A percentile compares a stretch with the other conserved stretches of the same genome.
phyloP scores from a whole-genome alignment of 2,888 invertebrate genomes.

The Neocrepidodera transversa region DNA sequence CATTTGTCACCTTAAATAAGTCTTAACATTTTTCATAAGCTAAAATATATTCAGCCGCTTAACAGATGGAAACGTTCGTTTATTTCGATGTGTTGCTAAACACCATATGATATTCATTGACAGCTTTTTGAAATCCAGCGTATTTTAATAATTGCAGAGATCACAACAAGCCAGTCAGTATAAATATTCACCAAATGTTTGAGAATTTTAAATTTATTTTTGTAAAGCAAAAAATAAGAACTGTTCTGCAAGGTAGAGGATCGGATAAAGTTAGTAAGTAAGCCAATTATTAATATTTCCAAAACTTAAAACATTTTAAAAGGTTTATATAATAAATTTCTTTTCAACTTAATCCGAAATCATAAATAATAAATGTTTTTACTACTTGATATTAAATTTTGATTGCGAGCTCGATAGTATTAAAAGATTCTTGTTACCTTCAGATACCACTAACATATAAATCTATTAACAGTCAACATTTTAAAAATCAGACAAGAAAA shows the following conservation, averaged over 20 bases:
- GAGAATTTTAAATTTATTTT: too few species aligned
- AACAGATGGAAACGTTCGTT: conserved; percentile 4
- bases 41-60: background rate
- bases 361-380: conserved; percentile 2
- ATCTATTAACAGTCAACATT: background rate
- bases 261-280: too few species aligned
- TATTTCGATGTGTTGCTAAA: background rate
- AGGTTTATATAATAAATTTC: conserved; percentile 8
- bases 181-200: too few species aligned
- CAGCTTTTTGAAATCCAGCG: conserved; percentile 7
- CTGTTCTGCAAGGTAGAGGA: too few species aligned
- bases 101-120: background rate
- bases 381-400: background rate
- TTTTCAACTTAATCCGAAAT: background rate
- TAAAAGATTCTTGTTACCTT: background rate
- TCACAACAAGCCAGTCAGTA: conserved; percentile 5
- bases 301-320: too few species aligned
- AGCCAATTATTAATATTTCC: too few species aligned
- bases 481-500: too few species aligned
- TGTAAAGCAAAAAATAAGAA: too few species aligned
- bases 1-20: background rate
- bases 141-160: conserved; percentile 12
- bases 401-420: background rate
- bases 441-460: background rate
- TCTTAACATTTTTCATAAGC: background rate